A percentile compares a stretch with the other conserved stretches of the same genome.
These are phyloP conservation scores for Sphaeramia orbicularis DNA, from an alignment of 2,797 vertebrate genomes.

Conservation along the genomic window DNA sequence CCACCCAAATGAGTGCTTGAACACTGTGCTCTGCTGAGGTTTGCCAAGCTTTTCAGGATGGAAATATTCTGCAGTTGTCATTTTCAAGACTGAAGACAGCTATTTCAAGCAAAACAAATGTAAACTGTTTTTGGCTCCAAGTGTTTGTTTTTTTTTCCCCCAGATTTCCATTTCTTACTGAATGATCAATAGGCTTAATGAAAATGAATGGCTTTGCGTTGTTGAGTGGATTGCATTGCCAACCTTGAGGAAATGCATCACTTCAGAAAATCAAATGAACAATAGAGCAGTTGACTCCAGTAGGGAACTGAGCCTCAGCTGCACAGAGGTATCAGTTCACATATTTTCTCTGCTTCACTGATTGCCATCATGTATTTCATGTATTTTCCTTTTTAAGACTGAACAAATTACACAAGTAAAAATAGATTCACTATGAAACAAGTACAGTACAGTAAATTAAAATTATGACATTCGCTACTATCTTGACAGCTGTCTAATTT, in stretches of 20 bases:
- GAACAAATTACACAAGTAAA: constrained; percentile 11
- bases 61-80: constrained; percentile 53
- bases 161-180: constrained; percentile 37
- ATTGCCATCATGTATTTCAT: constrained; percentile 37
- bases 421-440: constrained; percentile 4
- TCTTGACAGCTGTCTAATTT: constrained; percentile 6
- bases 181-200: constrained; percentile 68
- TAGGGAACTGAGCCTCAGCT: constrained; percentile 33
- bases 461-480: constrained; percentile 5
- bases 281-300: constrained; percentile 42
- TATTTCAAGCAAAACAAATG: constrained; percentile 61
- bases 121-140: constrained; percentile 30
- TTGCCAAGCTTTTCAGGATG: constrained; percentile 44
- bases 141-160: constrained; percentile 8
- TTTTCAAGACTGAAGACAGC: constrained; percentile 45
- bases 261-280: constrained; percentile 62
- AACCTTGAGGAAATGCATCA: constrained; percentile 58
- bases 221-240: constrained; percentile 44
- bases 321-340: constrained; percentile 16
- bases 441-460: constrained; percentile 16
- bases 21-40: constrained; percentile 41
- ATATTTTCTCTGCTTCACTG: constrained; percentile 29
- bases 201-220: constrained; percentile 59
- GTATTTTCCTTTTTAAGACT: constrained; percentile 17
- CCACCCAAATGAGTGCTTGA: constrained; percentile 47